These are phyloP conservation scores for Dissostichus mawsoni DNA, from an alignment of 2,113 vertebrate genomes.

Conservation along the genomic window DNA sequence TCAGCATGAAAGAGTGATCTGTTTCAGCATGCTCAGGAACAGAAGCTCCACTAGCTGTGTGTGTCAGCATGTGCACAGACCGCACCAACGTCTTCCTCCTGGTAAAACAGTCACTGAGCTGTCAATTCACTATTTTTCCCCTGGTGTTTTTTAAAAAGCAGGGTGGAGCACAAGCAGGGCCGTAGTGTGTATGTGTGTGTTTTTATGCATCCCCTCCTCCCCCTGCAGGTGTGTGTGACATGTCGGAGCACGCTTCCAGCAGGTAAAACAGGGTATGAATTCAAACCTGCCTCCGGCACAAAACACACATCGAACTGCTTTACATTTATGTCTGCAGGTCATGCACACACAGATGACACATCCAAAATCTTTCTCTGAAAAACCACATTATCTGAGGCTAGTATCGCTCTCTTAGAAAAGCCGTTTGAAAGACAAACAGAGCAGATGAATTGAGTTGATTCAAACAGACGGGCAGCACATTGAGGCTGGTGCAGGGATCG, in stretches of 20 bases:
- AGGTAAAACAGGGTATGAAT: slow-evolving; percentile 60
- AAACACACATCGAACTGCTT: slow-evolving; percentile 13
- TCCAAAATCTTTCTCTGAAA: neutral
- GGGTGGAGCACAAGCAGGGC: slow-evolving; percentile 58
- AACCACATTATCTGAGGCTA: neutral
- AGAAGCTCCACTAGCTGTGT: slow-evolving; percentile 58
- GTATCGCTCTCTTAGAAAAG: neutral
- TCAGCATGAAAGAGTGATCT: slow-evolving; percentile 81
- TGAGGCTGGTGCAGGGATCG: neutral
- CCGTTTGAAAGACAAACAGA: neutral
- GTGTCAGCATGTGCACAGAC: slow-evolving; percentile 34
- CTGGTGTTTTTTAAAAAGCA: slow-evolving; percentile 46
- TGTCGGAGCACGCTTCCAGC: slow-evolving; percentile 68
- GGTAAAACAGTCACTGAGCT: slow-evolving; percentile 60
- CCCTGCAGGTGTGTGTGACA: slow-evolving; percentile 56
- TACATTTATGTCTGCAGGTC: slow-evolving; percentile 14
- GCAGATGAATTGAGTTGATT: slow-evolving; percentile 5
- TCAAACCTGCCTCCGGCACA: slow-evolving; percentile 20
- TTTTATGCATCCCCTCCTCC: slow-evolving; percentile 8
- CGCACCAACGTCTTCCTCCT: slow-evolving; percentile 66
- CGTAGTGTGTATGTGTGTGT: slow-evolving; percentile 23
- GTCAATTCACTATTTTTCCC: slow-evolving; percentile 68
- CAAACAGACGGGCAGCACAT: slow-evolving; percentile 24
- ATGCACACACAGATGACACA: neutral
- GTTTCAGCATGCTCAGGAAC: slow-evolving; percentile 74